Evolutionary conservation across 2,888 invertebrate genomes (phyloP).

Genomic region (Ametastegia equiseti): DNA sequence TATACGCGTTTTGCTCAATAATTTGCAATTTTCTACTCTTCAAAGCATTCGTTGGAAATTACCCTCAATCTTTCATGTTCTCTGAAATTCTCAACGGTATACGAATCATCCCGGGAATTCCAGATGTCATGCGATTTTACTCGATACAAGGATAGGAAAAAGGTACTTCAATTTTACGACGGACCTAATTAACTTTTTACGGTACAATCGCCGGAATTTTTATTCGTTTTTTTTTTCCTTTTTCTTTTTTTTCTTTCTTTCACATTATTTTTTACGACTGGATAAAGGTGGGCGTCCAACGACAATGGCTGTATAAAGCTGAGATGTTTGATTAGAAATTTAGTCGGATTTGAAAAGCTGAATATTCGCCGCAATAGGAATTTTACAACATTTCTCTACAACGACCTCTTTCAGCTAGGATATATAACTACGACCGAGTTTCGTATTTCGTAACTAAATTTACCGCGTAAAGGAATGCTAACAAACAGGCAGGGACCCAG

Average conservation of each 20-base stretch:
- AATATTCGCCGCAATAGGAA: neutral
- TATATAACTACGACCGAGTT: neutral
- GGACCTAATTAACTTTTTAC: slow-evolving; percentile 23
- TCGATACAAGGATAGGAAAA: neutral
- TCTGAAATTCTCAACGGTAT: neutral
- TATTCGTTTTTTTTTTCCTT: neutral
- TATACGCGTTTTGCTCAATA: neutral
- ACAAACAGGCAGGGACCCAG: neutral
- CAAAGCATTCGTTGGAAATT: neutral
- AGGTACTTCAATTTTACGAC: neutral
- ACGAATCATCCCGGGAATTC: neutral
- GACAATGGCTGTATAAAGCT: neutral
- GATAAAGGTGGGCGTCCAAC: neutral
- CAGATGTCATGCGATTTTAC: slow-evolving; percentile 7
- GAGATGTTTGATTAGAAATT: neutral
- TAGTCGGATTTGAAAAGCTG: neutral
- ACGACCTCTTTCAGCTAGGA: neutral
- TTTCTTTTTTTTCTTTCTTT: neutral
- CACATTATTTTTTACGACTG: slow-evolving; percentile 2
- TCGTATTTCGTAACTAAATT: neutral
- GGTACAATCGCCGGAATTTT: neutral
- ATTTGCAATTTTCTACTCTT: neutral
- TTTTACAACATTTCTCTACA: neutral
- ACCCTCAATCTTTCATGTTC: neutral
- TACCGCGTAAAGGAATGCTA: neutral